Conservation (phyloP, 2,888 invertebrate genomes). For the Spatulosminthurus flaviceps region DNA sequence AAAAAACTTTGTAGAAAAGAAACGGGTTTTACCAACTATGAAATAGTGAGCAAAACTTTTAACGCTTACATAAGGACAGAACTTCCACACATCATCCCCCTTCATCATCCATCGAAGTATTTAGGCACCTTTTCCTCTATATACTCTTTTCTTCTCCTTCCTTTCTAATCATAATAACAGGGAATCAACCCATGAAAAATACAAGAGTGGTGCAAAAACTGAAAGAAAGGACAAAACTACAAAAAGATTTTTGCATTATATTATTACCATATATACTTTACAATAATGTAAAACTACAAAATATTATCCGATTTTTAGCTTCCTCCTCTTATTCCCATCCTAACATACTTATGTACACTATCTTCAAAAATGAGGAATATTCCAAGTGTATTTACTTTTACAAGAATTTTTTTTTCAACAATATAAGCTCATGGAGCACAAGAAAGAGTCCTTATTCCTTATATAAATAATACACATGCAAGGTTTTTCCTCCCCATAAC, state of each 20-base stretch:
- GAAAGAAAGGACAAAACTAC: conserved; percentile 4
- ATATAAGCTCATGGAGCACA: too few relatives aligned
- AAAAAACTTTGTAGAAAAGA: not conserved
- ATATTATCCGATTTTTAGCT: conserved; percentile 14
- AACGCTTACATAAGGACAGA: not conserved
- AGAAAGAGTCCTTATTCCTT: too few relatives aligned
- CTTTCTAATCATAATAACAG: conserved; percentile 23
- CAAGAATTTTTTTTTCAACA: too few relatives aligned
- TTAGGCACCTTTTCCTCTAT: not conserved
- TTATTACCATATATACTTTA: conserved; percentile 4
- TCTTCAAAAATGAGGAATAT: too few relatives aligned
- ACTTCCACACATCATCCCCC: not conserved
- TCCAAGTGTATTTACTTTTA: too few relatives aligned
- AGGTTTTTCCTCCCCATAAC: not conserved
- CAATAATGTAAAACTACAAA: not conserved
- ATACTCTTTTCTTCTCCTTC: not conserved
- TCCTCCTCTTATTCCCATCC: not conserved
- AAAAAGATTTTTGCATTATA: conserved; percentile 3
- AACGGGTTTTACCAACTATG: conserved; percentile 25
- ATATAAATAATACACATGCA: conserved; percentile 8
- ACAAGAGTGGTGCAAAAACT: not conserved
- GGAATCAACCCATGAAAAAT: conserved; percentile 25
- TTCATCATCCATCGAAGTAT: not conserved
- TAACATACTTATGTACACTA: too few relatives aligned
- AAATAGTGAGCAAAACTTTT: conserved; percentile 12